These are phyloP conservation scores for Osmoderma eremita DNA, from an alignment of 2,888 invertebrate genomes.

Conservation along the genomic window DNA sequence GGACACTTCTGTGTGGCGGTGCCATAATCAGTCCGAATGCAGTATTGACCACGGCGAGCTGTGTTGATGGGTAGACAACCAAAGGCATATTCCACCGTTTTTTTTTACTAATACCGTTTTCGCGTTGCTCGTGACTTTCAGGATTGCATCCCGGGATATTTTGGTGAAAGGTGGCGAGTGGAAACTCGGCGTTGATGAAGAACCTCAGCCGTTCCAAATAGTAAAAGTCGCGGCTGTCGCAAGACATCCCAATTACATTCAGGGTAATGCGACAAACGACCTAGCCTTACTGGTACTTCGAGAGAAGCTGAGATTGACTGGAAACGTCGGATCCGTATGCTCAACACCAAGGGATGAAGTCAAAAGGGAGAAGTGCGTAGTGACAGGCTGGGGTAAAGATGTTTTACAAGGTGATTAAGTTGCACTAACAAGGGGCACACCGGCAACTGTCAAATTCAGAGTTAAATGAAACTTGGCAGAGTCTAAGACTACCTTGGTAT, in stretches of 20 bases:
- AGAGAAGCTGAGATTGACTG: slow-evolving; percentile 71
- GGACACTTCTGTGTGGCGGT: slow-evolving; percentile 81
- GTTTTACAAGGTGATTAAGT: slow-evolving; percentile 75
- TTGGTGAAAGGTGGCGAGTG: slow-evolving; percentile 85
- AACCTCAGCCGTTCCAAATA: slow-evolving; percentile 82
- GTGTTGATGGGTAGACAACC: slow-evolving; percentile 79
- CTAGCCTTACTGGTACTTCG: slow-evolving; percentile 76
- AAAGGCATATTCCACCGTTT: too few relatives aligned
- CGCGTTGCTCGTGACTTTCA: slow-evolving; percentile 57
- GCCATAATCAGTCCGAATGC: slow-evolving; percentile 80
- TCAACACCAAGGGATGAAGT: slow-evolving; percentile 70
- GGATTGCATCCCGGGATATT: slow-evolving; percentile 73
- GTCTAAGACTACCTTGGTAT: too few relatives aligned
- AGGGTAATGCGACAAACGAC: slow-evolving; percentile 72
- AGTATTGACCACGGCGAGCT: slow-evolving; percentile 82
- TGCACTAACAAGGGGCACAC: too few relatives aligned
- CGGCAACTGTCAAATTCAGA: too few relatives aligned
- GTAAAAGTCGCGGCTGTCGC: slow-evolving; percentile 76
- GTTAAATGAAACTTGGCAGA: too few relatives aligned
- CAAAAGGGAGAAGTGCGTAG: slow-evolving; percentile 73
- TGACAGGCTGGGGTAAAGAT: slow-evolving; percentile 86
- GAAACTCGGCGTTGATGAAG: slow-evolving; percentile 83
- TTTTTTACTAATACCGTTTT: not conserved
- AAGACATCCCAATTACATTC: slow-evolving; percentile 75
- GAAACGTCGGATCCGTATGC: slow-evolving; percentile 81